These are phyloP conservation scores for Drosophila formosana DNA, from an alignment of 2,888 invertebrate species.

Conservation along the genomic window DNA sequence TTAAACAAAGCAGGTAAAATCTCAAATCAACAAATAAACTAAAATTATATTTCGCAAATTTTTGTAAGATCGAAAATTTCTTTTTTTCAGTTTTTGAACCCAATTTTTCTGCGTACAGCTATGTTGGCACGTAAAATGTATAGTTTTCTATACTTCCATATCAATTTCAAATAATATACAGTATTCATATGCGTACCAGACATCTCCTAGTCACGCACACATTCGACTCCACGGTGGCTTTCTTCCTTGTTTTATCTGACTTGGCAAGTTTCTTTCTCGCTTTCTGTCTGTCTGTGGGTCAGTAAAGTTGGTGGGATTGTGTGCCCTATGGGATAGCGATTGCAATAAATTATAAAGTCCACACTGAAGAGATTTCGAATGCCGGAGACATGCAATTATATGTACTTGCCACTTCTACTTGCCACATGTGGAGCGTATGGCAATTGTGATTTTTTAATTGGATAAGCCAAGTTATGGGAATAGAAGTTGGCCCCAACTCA, in stretches of 20 bases:
- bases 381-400: slow-evolving; percentile 70
- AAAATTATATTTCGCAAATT: no score
- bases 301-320: slow-evolving; percentile 46
- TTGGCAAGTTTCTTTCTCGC: slow-evolving; percentile 28
- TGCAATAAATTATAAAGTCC: slow-evolving; percentile 71
- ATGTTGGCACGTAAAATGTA: no score
- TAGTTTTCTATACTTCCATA: no score
- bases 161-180: no score
- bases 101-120: no score
- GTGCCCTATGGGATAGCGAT: slow-evolving; percentile 55
- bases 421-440: slow-evolving; percentile 60
- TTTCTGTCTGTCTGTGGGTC: slow-evolving; percentile 58
- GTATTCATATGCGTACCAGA: not conserved
- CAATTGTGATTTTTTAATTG: slow-evolving; percentile 57
- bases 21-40: no score
- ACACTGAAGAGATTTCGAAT: slow-evolving; percentile 44
- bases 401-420: slow-evolving; percentile 18
- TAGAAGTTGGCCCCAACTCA: slow-evolving; percentile 15
- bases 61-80: no score
- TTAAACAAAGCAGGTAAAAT: no score
- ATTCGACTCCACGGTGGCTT: not conserved
- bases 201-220: not conserved
- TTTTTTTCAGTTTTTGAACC: no score
- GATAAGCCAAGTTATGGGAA: slow-evolving; percentile 41
- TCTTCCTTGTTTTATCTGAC: slow-evolving; percentile 23